Conservation (phyloP, 2,797 vertebrate genomes). For the Protonibea diacanthus region DNA sequence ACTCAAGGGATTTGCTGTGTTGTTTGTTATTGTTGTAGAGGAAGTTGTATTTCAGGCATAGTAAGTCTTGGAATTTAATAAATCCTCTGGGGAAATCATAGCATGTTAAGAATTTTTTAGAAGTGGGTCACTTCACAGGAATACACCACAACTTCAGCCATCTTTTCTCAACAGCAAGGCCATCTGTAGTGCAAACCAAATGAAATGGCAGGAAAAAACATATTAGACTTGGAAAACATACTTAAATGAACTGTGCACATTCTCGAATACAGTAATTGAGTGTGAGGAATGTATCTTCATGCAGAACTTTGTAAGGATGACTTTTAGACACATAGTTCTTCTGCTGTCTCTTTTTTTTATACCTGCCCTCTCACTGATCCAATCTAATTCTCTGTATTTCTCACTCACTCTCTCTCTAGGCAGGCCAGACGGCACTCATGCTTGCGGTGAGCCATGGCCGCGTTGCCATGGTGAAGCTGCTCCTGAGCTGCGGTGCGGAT, state of each 20-base stretch:
- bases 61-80: conserved; percentile 13
- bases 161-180: conserved; percentile 11
- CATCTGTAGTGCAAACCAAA: conserved; percentile 7
- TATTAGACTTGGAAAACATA: background rate
- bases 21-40: background rate
- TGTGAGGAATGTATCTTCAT: background rate
- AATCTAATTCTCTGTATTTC: conserved; percentile 42
- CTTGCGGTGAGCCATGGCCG: conserved; percentile 94
- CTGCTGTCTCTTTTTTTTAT: background rate
- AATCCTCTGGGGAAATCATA: conserved; percentile 30
- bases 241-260: background rate
- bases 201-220: background rate
- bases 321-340: background rate
- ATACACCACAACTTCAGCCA: conserved; percentile 16
- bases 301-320: background rate
- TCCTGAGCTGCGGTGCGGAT: conserved; percentile 89
- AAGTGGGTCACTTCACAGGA: conserved; percentile 43
- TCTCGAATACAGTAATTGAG: background rate
- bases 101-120: conserved; percentile 3
- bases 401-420: conserved; percentile 70
- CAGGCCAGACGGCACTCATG: conserved; percentile 95
- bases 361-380: conserved; percentile 26
- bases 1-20: background rate
- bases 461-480: conserved; percentile 93
- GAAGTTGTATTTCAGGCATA: conserved; percentile 14